Percentiles rank a stretch among this genome's conserved stretches.
Evolutionary conservation across 2,888 invertebrate species (phyloP).

Genomic region (Sycophila texana): DNA sequence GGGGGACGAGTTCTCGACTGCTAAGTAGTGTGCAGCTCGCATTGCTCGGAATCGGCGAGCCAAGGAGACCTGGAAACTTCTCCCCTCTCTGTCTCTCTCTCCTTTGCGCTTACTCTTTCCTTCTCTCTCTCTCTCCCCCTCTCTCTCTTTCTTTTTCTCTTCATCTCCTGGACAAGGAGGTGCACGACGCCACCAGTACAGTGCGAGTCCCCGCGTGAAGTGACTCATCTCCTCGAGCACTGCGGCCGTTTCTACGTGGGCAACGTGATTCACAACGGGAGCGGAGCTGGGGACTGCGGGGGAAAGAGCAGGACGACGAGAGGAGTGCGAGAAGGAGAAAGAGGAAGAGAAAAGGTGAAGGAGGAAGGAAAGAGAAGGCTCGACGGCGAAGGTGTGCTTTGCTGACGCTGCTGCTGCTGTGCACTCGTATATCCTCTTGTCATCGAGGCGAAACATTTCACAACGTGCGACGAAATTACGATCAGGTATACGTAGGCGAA

Average conservation of each 20-base stretch:
- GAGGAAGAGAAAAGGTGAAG: conserved; percentile 6
- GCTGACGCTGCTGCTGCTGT: neutral
- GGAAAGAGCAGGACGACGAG: neutral
- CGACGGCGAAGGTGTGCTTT: conserved; percentile 9
- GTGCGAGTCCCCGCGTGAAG: neutral
- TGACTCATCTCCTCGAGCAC: conserved; percentile 46
- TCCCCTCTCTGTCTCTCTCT: conserved; percentile 8
- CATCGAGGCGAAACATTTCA: conserved; percentile 34
- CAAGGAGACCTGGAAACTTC: conserved; percentile 25
- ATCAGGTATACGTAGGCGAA: conserved; percentile 29
- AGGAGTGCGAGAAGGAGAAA: conserved; percentile 10
- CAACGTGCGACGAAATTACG: conserved; percentile 45
- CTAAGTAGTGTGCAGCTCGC: neutral
- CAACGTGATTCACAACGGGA: conserved; percentile 7
- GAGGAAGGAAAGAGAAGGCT: conserved; percentile 5
- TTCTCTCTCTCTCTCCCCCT: neutral
- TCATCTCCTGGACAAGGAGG: neutral
- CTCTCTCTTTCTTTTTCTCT: neutral
- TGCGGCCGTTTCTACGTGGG: neutral
- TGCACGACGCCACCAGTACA: too few species aligned
- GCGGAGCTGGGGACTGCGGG: conserved; percentile 10
- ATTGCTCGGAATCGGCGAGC: conserved; percentile 12
- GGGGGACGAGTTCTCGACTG: too few species aligned
- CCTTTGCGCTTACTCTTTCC: neutral
- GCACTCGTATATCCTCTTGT: conserved; percentile 8